phyloP scores from a whole-genome alignment of 2,888 invertebrate species.

The Strigamia transsilvanica region DNA sequence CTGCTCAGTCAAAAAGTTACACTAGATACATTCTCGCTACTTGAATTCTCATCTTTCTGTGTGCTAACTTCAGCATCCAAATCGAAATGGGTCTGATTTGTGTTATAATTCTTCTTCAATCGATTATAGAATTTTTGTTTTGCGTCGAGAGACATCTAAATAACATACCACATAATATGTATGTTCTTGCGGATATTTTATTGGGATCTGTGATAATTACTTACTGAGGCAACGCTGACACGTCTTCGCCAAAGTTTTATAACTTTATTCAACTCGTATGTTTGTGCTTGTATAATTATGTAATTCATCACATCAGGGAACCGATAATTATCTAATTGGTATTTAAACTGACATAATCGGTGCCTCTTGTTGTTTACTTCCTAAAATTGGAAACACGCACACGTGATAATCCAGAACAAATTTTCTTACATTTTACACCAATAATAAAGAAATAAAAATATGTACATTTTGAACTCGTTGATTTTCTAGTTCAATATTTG shows the following conservation, averaged over 20 bases:
- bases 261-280: slow-evolving; percentile 14
- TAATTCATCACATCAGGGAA: slow-evolving; percentile 51
- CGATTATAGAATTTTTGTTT: too few species aligned
- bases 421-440: background rate
- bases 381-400: background rate
- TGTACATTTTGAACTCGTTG: background rate
- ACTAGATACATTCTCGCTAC: too few species aligned
- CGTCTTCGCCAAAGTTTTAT: background rate
- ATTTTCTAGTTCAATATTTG: background rate
- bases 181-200: too few species aligned
- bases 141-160: too few species aligned
- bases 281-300: slow-evolving; percentile 31
- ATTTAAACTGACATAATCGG: background rate
- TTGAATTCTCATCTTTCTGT: too few species aligned
- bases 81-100: too few species aligned
- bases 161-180: too few species aligned
- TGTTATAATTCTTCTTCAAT: too few species aligned
- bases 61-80: too few species aligned
- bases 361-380: background rate
- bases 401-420: too few species aligned
- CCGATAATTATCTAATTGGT: slow-evolving; percentile 12
- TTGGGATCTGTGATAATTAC: too few species aligned
- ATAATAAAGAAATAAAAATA: background rate
- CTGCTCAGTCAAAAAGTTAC: too few species aligned
- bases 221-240: background rate